phyloP scores from a whole-genome alignment of 2,113 vertebrate genomes.

The Plestiodon gilberti region DNA sequence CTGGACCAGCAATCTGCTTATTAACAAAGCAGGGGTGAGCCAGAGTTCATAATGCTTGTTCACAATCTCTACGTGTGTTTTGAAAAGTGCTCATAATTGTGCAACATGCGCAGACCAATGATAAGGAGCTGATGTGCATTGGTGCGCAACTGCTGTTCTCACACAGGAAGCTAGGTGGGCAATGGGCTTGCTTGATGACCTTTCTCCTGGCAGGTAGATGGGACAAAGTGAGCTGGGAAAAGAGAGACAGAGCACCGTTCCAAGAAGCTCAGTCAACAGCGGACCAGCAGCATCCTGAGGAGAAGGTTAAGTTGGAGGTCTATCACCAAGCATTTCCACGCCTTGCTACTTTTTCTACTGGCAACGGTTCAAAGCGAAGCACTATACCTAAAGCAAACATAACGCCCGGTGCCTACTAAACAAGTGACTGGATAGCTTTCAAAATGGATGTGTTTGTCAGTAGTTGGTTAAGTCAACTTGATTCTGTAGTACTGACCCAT shows the following conservation, averaged over 20 bases:
- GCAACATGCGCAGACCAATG: neutral
- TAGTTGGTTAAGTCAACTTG: neutral
- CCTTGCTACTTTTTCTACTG: neutral
- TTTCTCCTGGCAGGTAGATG: neutral
- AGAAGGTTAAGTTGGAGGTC: neutral
- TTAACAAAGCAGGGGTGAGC: neutral
- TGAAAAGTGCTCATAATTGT: neutral
- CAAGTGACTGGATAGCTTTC: neutral
- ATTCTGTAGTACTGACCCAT: no score
- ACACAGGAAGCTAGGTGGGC: neutral
- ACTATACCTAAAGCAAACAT: neutral
- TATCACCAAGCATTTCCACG: neutral
- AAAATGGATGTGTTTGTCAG: neutral
- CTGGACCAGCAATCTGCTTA: neutral
- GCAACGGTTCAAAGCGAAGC: neutral
- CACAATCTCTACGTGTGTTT: neutral
- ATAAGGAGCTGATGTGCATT: neutral
- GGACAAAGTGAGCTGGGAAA: neutral
- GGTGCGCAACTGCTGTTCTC: neutral
- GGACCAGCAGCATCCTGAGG: neutral
- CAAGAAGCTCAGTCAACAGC: neutral
- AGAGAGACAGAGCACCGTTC: neutral
- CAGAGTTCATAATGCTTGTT: neutral
- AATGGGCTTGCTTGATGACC: neutral
- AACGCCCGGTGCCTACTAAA: neutral